Percentiles rank a stretch among this genome's conserved stretches.
Evolutionary conservation across 2,113 vertebrate species (phyloP).

Genomic region (Ptyas mucosa): DNA sequence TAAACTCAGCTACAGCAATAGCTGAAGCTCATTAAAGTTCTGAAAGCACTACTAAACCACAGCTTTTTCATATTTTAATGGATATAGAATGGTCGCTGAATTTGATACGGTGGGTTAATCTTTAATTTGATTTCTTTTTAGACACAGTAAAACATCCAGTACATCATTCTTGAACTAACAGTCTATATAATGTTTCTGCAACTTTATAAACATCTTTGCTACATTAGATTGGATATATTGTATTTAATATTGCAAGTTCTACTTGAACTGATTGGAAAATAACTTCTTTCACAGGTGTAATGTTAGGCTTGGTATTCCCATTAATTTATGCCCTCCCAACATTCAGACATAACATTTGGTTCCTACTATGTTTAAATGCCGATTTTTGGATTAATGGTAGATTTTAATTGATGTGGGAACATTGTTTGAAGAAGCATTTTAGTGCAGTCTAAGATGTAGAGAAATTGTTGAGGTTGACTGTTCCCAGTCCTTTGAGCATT

Average conservation of each 20-base stretch:
- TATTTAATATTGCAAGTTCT: neutral
- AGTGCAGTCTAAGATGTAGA: neutral
- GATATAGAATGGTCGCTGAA: neutral
- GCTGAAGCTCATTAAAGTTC: neutral
- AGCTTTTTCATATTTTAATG: neutral
- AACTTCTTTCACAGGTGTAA: neutral
- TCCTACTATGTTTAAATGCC: neutral
- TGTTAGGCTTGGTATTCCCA: neutral
- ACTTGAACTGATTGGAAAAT: neutral
- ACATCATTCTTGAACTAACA: neutral
- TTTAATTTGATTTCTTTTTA: neutral
- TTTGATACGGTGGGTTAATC: neutral
- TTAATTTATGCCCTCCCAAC: neutral
- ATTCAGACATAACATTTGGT: neutral
- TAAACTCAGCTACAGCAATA: neutral
- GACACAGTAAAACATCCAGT: neutral
- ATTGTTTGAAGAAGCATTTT: neutral
- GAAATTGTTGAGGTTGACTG: neutral
- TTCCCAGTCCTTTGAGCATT: neutral
- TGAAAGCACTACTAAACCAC: neutral
- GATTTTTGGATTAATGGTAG: neutral
- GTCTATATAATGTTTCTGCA: neutral
- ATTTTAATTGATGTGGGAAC: neutral
- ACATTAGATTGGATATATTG: neutral
- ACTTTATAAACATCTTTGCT: neutral